phyloP scores from a whole-genome alignment of 2,797 vertebrate genomes.

The Mormyrus hasselquistii region DNA sequence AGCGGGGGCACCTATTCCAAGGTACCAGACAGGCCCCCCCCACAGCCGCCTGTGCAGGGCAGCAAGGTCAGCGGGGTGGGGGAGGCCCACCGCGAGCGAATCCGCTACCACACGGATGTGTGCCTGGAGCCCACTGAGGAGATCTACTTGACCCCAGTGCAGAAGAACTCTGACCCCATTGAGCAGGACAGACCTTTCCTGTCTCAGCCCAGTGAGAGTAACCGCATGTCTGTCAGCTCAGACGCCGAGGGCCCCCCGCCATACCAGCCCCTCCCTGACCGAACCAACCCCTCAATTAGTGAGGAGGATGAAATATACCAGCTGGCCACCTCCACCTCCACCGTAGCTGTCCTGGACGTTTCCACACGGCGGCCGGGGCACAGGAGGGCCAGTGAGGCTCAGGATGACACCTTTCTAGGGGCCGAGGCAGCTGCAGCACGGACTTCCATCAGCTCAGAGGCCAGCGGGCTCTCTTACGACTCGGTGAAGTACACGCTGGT shows the following conservation, averaged over 20 bases:
- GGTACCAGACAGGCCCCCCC: slow-evolving; percentile 52
- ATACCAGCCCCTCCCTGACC: slow-evolving; percentile 71
- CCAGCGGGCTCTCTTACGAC: slow-evolving; percentile 91
- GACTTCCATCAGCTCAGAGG: slow-evolving; percentile 82
- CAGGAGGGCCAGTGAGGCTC: slow-evolving; percentile 22
- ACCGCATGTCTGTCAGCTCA: slow-evolving; percentile 87
- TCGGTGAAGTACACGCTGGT: slow-evolving; percentile 95
- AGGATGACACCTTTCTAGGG: slow-evolving; percentile 10
- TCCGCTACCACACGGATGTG: slow-evolving; percentile 82
- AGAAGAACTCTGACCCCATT: slow-evolving; percentile 67
- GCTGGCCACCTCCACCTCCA: background rate
- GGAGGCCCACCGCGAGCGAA: slow-evolving; percentile 75
- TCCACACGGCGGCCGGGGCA: slow-evolving; percentile 37
- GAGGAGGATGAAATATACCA: slow-evolving; percentile 72
- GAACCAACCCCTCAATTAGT: slow-evolving; percentile 80
- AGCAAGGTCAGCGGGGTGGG: slow-evolving; percentile 49
- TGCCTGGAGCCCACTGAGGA: slow-evolving; percentile 89
- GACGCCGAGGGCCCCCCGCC: slow-evolving; percentile 82
- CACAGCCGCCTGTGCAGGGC: slow-evolving; percentile 46
- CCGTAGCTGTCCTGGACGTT: slow-evolving; percentile 29
- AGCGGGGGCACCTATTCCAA: slow-evolving; percentile 45
- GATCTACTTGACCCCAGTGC: slow-evolving; percentile 89
- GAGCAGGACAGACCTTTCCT: slow-evolving; percentile 60
- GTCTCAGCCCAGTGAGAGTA: slow-evolving; percentile 77
- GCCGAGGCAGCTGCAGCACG: slow-evolving; percentile 43